These are phyloP conservation scores for Sitophilus oryzae DNA, from an alignment of 1,140 invertebrate genomes.

Conservation along the genomic window DNA sequence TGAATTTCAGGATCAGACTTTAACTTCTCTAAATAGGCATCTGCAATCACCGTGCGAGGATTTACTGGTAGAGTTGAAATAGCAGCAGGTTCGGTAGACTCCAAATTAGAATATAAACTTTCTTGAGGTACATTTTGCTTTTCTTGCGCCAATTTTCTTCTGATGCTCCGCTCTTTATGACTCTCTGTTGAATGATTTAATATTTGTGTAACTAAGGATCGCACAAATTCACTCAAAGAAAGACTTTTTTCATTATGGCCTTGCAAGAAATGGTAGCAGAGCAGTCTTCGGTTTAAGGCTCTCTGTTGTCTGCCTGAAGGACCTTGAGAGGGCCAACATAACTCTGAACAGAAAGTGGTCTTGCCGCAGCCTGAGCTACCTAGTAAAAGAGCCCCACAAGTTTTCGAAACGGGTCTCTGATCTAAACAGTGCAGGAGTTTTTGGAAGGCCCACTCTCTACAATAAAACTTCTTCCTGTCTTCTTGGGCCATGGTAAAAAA, in stretches of 20 bases:
- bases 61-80: conserved; percentile 57
- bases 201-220: conserved; percentile 76
- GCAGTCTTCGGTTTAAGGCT: conserved; percentile 64
- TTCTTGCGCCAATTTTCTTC: conserved; percentile 34
- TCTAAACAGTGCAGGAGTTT: conserved; percentile 90
- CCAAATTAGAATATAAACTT: conserved; percentile 39
- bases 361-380: conserved; percentile 87
- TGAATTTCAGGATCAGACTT: conserved; percentile 70
- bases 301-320: conserved; percentile 61
- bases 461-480: conserved; percentile 65
- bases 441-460: conserved; percentile 90
- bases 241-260: conserved; percentile 57
- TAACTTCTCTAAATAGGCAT: conserved; percentile 77
- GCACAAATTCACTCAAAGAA: conserved; percentile 76
- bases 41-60: conserved; percentile 59
- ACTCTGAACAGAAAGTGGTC: conserved; percentile 76
- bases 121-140: conserved; percentile 33
- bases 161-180: conserved; percentile 38
- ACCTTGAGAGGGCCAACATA: conserved; percentile 65
- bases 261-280: conserved; percentile 81
- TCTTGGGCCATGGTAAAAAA: conserved; percentile 30
- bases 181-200: conserved; percentile 55
- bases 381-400: conserved; percentile 75
- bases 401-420: conserved; percentile 67
- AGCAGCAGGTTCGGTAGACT: conserved; percentile 38